Percentiles rank a stretch among this genome's conserved stretches.
Evolutionary conservation across 2,113 vertebrate species (phyloP).

Genomic region (Poeciliopsis retropinna): DNA sequence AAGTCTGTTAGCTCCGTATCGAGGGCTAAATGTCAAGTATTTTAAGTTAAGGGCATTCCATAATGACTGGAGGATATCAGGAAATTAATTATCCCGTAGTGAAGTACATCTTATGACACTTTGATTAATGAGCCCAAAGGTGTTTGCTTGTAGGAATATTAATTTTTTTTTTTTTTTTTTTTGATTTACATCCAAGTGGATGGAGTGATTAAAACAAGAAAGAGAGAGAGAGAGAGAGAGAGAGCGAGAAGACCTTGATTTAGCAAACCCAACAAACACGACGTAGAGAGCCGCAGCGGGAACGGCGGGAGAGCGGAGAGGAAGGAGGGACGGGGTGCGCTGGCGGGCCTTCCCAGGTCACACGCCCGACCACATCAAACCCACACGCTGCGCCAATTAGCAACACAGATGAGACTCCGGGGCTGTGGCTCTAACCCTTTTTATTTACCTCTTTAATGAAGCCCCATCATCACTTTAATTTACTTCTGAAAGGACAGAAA

Average conservation of each 20-base stretch:
- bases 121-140: constrained; percentile 88
- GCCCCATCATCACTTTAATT: constrained; percentile 70
- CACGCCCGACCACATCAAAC: constrained; percentile 64
- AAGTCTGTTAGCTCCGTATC: constrained; percentile 57
- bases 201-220: constrained; percentile 87
- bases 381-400: constrained; percentile 70
- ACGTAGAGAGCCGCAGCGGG: constrained; percentile 52
- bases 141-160: constrained; percentile 89
- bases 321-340: constrained; percentile 34
- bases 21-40: constrained; percentile 81
- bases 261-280: constrained; percentile 71
- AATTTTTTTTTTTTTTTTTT: constrained; percentile 81
- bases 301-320: constrained; percentile 37
- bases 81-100: constrained; percentile 84
- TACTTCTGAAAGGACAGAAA: constrained; percentile 60
- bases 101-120: constrained; percentile 78
- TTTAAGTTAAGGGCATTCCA: constrained; percentile 80
- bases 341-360: constrained; percentile 61
- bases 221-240: no score
- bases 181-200: constrained; percentile 72
- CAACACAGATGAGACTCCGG: constrained; percentile 47
- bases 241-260: constrained; percentile 76
- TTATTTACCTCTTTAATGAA: constrained; percentile 78
- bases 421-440: constrained; percentile 46
- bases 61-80: constrained; percentile 82